phyloP scores from a whole-genome alignment of 2,888 invertebrate genomes.

The Aphidius colemani region DNA sequence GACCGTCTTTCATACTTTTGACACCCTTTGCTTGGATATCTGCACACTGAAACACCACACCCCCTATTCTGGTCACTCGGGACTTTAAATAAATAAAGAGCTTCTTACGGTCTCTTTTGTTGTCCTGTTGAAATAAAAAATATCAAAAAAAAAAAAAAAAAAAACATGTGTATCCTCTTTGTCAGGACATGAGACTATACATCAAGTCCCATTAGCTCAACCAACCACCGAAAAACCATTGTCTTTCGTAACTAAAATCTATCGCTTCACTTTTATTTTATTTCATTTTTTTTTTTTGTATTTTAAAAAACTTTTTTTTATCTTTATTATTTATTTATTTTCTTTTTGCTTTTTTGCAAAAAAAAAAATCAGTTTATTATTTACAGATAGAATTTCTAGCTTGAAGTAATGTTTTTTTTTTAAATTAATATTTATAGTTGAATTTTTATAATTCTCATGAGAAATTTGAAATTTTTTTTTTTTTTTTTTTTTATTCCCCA shows the following conservation, averaged over 20 bases:
- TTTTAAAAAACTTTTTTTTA: neutral
- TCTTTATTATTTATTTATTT: neutral
- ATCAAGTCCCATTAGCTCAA: conserved; percentile 53
- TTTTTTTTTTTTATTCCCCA: too few relatives aligned
- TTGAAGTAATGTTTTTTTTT: too few relatives aligned
- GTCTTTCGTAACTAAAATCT: conserved; percentile 51
- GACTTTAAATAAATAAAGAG: conserved; percentile 50
- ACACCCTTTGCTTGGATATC: neutral
- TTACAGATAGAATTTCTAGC: too few relatives aligned
- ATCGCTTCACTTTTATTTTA: conserved; percentile 40
- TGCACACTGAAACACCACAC: neutral
- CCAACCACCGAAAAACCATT: conserved; percentile 48
- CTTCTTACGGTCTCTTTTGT: neutral
- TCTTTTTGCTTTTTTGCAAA: neutral
- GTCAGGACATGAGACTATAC: conserved; percentile 39
- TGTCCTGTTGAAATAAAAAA: conserved; percentile 39
- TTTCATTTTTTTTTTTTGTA: too few relatives aligned
- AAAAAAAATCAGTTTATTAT: too few relatives aligned
- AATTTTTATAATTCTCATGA: too few relatives aligned
- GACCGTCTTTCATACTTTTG: neutral
- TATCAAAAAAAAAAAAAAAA: conserved; percentile 38
- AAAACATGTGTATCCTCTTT: neutral
- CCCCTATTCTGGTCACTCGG: conserved; percentile 31
- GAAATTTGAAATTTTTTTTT: too few relatives aligned
- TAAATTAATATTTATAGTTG: too few relatives aligned